These are phyloP conservation scores for Vulpes lagopus DNA, from an alignment of 2,113 vertebrate species.

Conservation along the genomic window DNA sequence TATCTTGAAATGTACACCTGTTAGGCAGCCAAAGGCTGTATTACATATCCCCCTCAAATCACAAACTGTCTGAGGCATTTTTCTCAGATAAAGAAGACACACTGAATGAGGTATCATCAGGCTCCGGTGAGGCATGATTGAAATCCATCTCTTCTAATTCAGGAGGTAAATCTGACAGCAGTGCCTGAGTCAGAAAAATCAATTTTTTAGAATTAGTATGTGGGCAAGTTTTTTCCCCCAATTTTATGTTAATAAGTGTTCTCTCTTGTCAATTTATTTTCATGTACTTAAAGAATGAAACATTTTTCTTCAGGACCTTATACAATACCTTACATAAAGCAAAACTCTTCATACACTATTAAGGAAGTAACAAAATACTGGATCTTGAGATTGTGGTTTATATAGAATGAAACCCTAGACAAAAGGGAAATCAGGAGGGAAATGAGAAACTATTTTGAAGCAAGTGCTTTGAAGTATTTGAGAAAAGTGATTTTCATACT, in stretches of 20 bases:
- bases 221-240: not conserved
- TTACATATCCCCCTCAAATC: slow-evolving; percentile 78
- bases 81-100: slow-evolving; percentile 96
- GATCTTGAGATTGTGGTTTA: slow-evolving; percentile 12
- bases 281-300: slow-evolving; percentile 30
- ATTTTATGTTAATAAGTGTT: slow-evolving; percentile 29
- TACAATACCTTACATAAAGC: not conserved
- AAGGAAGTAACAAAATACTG: slow-evolving; percentile 53
- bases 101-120: slow-evolving; percentile 90
- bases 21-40: not conserved
- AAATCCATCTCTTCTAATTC: slow-evolving; percentile 94
- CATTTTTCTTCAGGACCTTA: not conserved
- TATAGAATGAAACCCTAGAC: not conserved
- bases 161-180: slow-evolving; percentile 97
- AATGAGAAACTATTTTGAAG: slow-evolving; percentile 50
- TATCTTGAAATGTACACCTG: slow-evolving; percentile 72
- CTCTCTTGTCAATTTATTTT: slow-evolving; percentile 32
- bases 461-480: slow-evolving; percentile 50
- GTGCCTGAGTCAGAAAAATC: slow-evolving; percentile 88
- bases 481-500: slow-evolving; percentile 37
- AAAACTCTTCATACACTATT: slow-evolving; percentile 28
- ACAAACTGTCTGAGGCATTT: slow-evolving; percentile 90
- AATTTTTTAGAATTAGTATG: slow-evolving; percentile 39
- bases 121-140: slow-evolving; percentile 87
- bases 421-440: slow-evolving; percentile 21